Percentiles rank a stretch among this genome's conserved stretches.
Conservation (phyloP, 1,140 invertebrate genomes). For the Hypsibius dujardini region DNA sequence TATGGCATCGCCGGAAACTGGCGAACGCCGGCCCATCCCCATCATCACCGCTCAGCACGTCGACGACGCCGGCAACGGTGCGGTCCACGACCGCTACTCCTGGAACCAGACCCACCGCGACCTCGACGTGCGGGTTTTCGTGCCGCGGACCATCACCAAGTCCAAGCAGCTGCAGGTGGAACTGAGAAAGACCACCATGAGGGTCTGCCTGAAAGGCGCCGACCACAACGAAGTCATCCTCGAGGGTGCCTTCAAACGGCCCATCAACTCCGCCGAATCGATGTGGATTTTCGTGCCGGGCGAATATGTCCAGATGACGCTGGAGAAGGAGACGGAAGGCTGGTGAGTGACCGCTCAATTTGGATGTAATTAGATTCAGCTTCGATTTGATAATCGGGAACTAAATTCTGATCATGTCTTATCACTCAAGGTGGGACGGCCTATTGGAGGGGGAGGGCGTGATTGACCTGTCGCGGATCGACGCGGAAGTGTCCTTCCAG, state of each 20-base stretch:
- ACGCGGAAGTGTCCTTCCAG: slow-evolving; percentile 54
- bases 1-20: slow-evolving; percentile 10
- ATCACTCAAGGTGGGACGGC: slow-evolving; percentile 57
- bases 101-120: slow-evolving; percentile 68
- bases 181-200: slow-evolving; percentile 43
- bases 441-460: slow-evolving; percentile 49
- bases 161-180: slow-evolving; percentile 47
- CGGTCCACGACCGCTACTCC: slow-evolving; percentile 48
- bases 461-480: slow-evolving; percentile 56
- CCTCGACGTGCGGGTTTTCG: slow-evolving; percentile 48
- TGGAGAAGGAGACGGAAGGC: slow-evolving; percentile 44
- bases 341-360: slow-evolving; percentile 20
- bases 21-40: slow-evolving; percentile 6
- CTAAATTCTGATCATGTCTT: no score
- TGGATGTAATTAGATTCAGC: slow-evolving; percentile 34
- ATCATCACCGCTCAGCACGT: slow-evolving; percentile 4
- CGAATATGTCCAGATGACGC: slow-evolving; percentile 46
- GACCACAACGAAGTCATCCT: slow-evolving; percentile 35
- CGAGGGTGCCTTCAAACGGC: slow-evolving; percentile 45
- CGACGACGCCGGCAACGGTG: slow-evolving; percentile 43
- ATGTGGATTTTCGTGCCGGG: slow-evolving; percentile 60
- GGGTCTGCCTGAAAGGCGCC: slow-evolving; percentile 25
- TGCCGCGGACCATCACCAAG: slow-evolving; percentile 36
- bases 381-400: no score
- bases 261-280: slow-evolving; percentile 51